Evolutionary conservation across 2,888 invertebrate genomes (phyloP).

Genomic region (Microchrysa polita): DNA sequence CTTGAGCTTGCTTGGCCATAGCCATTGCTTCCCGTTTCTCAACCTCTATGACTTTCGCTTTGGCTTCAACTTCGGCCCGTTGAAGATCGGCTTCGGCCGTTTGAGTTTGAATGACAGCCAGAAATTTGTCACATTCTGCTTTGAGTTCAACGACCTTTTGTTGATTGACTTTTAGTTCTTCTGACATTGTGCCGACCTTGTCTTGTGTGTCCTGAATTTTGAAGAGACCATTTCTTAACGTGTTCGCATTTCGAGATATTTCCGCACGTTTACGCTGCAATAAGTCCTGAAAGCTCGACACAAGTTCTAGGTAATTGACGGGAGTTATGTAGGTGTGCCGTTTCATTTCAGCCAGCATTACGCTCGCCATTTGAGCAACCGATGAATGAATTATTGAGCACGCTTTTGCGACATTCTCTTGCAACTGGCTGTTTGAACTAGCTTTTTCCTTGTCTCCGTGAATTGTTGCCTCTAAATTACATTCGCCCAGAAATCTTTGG

Average conservation of each 20-base stretch:
- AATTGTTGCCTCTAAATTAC: slow-evolving; percentile 76
- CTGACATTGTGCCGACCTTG: slow-evolving; percentile 85
- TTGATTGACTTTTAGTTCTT: slow-evolving; percentile 79
- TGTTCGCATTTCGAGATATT: slow-evolving; percentile 78
- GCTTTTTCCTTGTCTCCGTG: slow-evolving; percentile 67
- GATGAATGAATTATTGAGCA: slow-evolving; percentile 86
- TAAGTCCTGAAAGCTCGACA: slow-evolving; percentile 84
- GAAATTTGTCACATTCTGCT: slow-evolving; percentile 85
- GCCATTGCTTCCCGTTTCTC: slow-evolving; percentile 85
- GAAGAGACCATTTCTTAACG: slow-evolving; percentile 81
- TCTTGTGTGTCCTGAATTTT: slow-evolving; percentile 88
- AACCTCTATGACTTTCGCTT: slow-evolving; percentile 77
- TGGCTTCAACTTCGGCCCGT: slow-evolving; percentile 76
- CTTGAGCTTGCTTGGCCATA: slow-evolving; percentile 82
- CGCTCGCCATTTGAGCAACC: slow-evolving; percentile 75
- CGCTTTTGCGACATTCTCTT: slow-evolving; percentile 75
- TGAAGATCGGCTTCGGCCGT: slow-evolving; percentile 85
- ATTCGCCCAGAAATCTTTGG: slow-evolving; percentile 78
- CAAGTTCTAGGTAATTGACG: slow-evolving; percentile 86
- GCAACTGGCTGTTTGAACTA: slow-evolving; percentile 69
- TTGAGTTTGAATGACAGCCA: slow-evolving; percentile 82
- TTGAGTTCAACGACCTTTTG: slow-evolving; percentile 79
- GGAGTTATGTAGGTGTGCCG: slow-evolving; percentile 89
- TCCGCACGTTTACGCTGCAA: slow-evolving; percentile 76
- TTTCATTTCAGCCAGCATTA: slow-evolving; percentile 81